Evolutionary conservation across 2,113 vertebrate species (phyloP).

Genomic region (Scopus umbretta): DNA sequence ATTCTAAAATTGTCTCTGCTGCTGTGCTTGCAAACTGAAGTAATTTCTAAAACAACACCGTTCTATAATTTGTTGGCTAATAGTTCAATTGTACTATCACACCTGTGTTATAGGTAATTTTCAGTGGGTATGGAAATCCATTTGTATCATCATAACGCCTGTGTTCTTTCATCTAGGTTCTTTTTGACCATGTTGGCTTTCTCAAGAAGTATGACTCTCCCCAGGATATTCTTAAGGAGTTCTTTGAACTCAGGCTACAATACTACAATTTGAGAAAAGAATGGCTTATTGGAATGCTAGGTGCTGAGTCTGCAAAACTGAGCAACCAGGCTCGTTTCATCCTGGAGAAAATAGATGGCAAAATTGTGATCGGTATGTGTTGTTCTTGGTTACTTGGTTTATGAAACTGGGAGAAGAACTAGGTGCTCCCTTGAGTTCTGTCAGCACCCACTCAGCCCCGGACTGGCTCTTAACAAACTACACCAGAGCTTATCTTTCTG

Average conservation of each 20-base stretch:
- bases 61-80: background rate
- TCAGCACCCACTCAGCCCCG: background rate
- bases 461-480: constrained; percentile 2
- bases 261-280: constrained; percentile 93
- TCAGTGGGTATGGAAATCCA: background rate
- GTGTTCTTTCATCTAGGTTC: constrained; percentile 75
- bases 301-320: constrained; percentile 86
- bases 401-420: background rate
- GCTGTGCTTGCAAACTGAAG: background rate
- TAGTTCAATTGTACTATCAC: background rate
- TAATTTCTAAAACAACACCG: background rate
- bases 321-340: constrained; percentile 98
- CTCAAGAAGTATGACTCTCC: constrained; percentile 90
- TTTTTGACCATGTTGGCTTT: constrained; percentile 94
- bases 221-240: constrained; percentile 88
- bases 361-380: constrained; percentile 87
- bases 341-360: constrained; percentile 95
- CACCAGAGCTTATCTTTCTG: constrained; percentile 18
- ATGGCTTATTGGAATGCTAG: constrained; percentile 90
- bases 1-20: background rate
- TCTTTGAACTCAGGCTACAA: constrained; percentile 88
- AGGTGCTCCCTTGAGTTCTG: background rate
- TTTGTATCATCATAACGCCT: background rate
- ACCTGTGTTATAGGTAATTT: background rate
- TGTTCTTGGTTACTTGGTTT: background rate